Percentiles rank a stretch among this genome's conserved stretches.
Evolutionary conservation across 1,140 invertebrate genomes (phyloP).

Genomic region (Aphaenogaster rudis): DNA sequence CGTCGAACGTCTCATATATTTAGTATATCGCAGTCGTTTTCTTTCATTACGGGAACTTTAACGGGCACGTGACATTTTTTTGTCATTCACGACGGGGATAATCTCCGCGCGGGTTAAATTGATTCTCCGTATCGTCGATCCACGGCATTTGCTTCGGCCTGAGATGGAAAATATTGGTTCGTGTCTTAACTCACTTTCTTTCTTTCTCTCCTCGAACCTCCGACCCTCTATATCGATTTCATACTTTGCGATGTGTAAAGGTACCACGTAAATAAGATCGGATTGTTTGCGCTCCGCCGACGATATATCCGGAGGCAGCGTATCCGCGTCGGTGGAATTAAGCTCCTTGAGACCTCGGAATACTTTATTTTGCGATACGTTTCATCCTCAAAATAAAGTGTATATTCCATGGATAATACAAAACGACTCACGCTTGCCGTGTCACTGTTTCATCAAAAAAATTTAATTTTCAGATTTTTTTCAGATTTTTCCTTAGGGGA

Average conservation of each 20-base stretch:
- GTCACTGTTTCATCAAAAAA: not conserved
- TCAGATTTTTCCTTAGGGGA: not conserved
- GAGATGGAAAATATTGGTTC: conserved; percentile 12
- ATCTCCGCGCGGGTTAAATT: not conserved
- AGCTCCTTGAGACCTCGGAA: not conserved
- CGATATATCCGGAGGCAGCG: not conserved
- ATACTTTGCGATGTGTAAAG: conserved; percentile 1
- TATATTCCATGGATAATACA: not conserved
- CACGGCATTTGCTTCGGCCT: not conserved
- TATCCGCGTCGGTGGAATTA: not conserved
- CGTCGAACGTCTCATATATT: not conserved
- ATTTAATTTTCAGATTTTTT: not conserved
- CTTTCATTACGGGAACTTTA: not conserved
- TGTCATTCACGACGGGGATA: not conserved
- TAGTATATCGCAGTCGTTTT: not conserved
- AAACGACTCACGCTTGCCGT: not conserved
- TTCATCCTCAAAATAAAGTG: not conserved
- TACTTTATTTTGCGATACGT: conserved; percentile 13
- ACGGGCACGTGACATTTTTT: not conserved
- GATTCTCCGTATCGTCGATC: not conserved
- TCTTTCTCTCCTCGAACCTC: not conserved
- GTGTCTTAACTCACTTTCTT: not conserved
- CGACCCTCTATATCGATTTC: not conserved
- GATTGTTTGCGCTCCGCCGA: conserved; percentile 30
- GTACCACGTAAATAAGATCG: conserved; percentile 30